Conservation (phyloP, 2,113 vertebrate species). For the Meriones unguiculatus region DNA sequence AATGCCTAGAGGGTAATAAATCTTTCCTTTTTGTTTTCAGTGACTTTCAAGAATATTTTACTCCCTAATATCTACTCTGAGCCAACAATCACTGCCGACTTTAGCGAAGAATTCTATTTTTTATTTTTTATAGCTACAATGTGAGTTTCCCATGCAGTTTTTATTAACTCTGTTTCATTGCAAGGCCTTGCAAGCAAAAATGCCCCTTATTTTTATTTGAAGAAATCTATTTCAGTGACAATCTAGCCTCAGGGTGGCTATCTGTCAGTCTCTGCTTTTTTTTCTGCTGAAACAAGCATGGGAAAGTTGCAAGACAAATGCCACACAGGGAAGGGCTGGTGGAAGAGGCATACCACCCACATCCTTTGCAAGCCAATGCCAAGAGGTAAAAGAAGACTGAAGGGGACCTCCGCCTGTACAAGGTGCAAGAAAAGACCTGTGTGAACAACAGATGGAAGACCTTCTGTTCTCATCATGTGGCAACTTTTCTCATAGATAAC, state of each 20-base stretch:
- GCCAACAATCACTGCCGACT: slow-evolving; percentile 82
- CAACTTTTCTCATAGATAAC: slow-evolving; percentile 65
- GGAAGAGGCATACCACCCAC: slow-evolving; percentile 61
- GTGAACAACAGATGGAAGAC: slow-evolving; percentile 3
- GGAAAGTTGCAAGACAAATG: slow-evolving; percentile 85
- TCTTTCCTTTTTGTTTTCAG: slow-evolving; percentile 79
- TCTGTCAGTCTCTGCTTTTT: slow-evolving; percentile 85
- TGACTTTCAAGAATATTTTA: slow-evolving; percentile 70
- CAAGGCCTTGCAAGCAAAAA: slow-evolving; percentile 86
- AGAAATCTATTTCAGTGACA: slow-evolving; percentile 89
- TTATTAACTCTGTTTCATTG: slow-evolving; percentile 87
- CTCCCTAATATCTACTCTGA: slow-evolving; percentile 73
- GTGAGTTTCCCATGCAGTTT: slow-evolving; percentile 87
- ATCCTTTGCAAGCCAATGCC: slow-evolving; percentile 40
- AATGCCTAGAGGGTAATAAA: slow-evolving; percentile 77
- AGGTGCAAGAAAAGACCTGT: slow-evolving; percentile 46
- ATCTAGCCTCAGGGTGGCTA: slow-evolving; percentile 87
- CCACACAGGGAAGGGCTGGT: slow-evolving; percentile 72
- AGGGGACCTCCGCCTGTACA: neutral
- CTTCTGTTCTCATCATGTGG: slow-evolving; percentile 55
- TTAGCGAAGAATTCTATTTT: slow-evolving; percentile 82
- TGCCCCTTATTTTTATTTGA: slow-evolving; percentile 87
- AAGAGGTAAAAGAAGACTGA: slow-evolving; percentile 31
- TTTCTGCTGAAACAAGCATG: slow-evolving; percentile 85
- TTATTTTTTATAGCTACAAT: slow-evolving; percentile 81